Evolutionary conservation across 2,888 invertebrate genomes (phyloP).

Genomic region (Drosophila algonquin): DNA sequence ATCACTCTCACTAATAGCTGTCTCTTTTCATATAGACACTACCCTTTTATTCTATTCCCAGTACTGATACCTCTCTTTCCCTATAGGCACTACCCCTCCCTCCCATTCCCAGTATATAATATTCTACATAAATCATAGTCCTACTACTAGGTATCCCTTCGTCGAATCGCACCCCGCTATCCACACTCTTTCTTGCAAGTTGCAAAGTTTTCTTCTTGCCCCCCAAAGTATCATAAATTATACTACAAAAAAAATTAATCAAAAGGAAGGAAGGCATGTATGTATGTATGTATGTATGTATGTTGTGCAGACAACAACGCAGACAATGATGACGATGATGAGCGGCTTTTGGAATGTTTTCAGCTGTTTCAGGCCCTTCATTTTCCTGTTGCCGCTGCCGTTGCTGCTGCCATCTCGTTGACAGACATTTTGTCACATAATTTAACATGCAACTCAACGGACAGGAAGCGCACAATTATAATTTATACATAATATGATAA

Average conservation of each 20-base stretch:
- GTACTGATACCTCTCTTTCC: too few species aligned
- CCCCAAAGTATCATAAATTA: conserved; percentile 37
- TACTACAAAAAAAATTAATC: conserved; percentile 44
- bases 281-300: conserved; percentile 40
- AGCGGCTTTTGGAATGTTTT: conserved; percentile 20
- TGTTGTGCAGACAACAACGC: conserved; percentile 40
- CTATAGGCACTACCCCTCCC: too few species aligned
- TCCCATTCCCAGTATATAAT: too few species aligned
- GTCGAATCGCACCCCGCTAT: background rate
- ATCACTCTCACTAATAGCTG: too few species aligned
- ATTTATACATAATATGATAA: conserved; percentile 64
- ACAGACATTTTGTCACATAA: conserved; percentile 80
- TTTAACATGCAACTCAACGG: conserved; percentile 67
- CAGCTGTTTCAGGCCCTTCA: conserved; percentile 22
- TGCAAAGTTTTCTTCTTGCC: conserved; percentile 13
- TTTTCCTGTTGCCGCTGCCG: conserved; percentile 43
- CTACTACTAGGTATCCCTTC: background rate
- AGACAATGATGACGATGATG: conserved; percentile 29
- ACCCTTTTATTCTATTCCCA: too few species aligned
- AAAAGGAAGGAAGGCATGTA: conserved; percentile 28
- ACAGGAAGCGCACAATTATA: conserved; percentile 67
- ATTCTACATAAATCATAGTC: too few species aligned
- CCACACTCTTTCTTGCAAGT: conserved; percentile 14
- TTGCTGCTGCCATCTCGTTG: conserved; percentile 56
- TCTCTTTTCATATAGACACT: too few species aligned